Conservation (phyloP, 2,888 invertebrate genomes). For the Cephus runcator region DNA sequence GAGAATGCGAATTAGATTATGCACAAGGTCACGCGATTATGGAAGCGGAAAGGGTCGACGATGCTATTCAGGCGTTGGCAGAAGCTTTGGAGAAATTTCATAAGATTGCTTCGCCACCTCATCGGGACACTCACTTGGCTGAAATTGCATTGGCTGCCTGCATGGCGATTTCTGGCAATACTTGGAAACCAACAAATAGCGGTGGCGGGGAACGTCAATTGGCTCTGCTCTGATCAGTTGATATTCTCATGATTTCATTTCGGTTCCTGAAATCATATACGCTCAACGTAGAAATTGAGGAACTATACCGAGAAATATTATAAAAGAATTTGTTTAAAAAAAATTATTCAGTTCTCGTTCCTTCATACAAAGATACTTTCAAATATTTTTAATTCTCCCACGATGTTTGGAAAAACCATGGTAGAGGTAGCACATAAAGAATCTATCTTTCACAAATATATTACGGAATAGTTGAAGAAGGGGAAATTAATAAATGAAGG, state of each 20-base stretch:
- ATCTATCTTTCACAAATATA: background rate
- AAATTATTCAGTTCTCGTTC: background rate
- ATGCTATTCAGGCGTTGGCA: slow-evolving; percentile 70
- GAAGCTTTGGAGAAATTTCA: slow-evolving; percentile 73
- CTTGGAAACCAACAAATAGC: slow-evolving; percentile 27
- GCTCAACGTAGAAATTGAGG: background rate
- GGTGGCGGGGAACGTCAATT: background rate
- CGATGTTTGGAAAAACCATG: background rate
- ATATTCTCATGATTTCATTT: background rate
- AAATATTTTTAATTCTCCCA: background rate
- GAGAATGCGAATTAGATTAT: slow-evolving; percentile 68
- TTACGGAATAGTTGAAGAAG: background rate
- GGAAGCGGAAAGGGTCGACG: slow-evolving; percentile 68
- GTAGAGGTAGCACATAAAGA: background rate
- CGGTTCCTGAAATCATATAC: background rate
- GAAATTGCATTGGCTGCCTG: slow-evolving; percentile 78
- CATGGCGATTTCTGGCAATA: slow-evolving; percentile 71
- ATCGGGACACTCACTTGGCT: slow-evolving; percentile 75
- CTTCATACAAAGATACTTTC: too few relatives aligned
- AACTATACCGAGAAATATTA: background rate
- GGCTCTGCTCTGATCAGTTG: background rate
- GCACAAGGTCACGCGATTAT: slow-evolving; percentile 65
- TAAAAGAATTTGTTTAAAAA: background rate
- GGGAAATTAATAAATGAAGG: background rate
- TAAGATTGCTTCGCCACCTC: slow-evolving; percentile 73